Evolutionary conservation across 2,113 vertebrate species (phyloP).

Genomic region (Paracanthobrama guichenoti): DNA sequence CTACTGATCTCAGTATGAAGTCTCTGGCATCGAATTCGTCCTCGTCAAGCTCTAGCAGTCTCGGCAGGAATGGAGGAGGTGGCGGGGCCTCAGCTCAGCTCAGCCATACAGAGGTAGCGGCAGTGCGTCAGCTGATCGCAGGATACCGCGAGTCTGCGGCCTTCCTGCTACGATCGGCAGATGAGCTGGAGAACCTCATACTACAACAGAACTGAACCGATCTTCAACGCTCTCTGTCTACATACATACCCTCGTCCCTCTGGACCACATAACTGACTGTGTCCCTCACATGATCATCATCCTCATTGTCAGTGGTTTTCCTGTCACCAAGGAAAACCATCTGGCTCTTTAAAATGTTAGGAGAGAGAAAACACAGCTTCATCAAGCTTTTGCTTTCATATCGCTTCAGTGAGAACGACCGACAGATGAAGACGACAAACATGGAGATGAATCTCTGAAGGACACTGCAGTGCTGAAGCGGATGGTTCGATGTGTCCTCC

Average conservation of each 20-base stretch:
- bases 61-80: constrained; percentile 73
- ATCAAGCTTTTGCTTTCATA: constrained; percentile 21
- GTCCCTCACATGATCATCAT: constrained; percentile 27
- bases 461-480: constrained; percentile 13
- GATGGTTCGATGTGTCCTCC: constrained; percentile 3
- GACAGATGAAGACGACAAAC: neutral
- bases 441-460: constrained; percentile 11
- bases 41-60: constrained; percentile 80
- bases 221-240: constrained; percentile 53
- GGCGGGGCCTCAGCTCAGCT: constrained; percentile 89
- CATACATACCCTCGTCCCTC: neutral
- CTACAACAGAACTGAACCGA: constrained; percentile 97
- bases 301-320: constrained; percentile 23
- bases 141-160: constrained; percentile 96
- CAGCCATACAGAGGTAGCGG: constrained; percentile 95
- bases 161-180: constrained; percentile 94
- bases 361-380: constrained; percentile 10
- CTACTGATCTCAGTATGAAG: constrained; percentile 99
- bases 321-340: neutral
- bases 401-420: neutral
- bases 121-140: constrained; percentile 95
- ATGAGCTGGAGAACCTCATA: constrained; percentile 99
- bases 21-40: constrained; percentile 78
- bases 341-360: constrained; percentile 25
- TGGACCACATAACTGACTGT: neutral